Conservation (phyloP, 2,888 invertebrate species). For the Stenchaetothrips biformis region DNA sequence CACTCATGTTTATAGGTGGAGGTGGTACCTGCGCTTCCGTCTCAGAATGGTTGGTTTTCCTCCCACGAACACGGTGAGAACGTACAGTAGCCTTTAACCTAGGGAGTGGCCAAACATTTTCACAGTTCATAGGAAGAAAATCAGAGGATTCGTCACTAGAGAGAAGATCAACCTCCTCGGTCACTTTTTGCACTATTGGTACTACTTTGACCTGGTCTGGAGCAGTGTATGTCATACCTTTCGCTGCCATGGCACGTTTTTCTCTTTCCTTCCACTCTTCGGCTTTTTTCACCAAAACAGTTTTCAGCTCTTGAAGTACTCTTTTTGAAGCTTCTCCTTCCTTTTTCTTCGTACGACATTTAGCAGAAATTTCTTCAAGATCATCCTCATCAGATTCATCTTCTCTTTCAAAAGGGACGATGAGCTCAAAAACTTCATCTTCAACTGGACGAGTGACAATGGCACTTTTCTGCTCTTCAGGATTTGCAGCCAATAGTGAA, state of each 20-base stretch:
- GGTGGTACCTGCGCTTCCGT: too few species aligned
- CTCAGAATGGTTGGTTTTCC: too few species aligned
- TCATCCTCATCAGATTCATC: background rate
- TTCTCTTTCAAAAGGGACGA: background rate
- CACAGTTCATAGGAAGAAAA: background rate
- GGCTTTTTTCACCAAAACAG: slow-evolving; percentile 1
- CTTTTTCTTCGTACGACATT: background rate
- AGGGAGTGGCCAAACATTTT: background rate
- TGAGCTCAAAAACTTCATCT: slow-evolving; percentile 1
- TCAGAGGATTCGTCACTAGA: background rate
- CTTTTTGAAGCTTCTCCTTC: background rate
- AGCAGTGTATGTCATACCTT: background rate
- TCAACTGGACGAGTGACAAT: background rate
- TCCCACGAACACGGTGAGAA: too few species aligned
- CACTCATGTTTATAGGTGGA: too few species aligned
- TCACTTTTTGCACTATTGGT: background rate
- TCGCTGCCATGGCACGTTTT: background rate
- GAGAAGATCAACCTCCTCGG: background rate
- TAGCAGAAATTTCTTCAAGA: background rate
- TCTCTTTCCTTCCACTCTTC: slow-evolving; percentile 8
- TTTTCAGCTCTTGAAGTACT: background rate
- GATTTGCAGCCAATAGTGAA: background rate
- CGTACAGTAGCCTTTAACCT: background rate
- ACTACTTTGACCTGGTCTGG: background rate
- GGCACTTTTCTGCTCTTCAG: background rate